These are phyloP conservation scores for Colinus virginianus DNA, from an alignment of 2,113 vertebrate species.

Conservation along the genomic window DNA sequence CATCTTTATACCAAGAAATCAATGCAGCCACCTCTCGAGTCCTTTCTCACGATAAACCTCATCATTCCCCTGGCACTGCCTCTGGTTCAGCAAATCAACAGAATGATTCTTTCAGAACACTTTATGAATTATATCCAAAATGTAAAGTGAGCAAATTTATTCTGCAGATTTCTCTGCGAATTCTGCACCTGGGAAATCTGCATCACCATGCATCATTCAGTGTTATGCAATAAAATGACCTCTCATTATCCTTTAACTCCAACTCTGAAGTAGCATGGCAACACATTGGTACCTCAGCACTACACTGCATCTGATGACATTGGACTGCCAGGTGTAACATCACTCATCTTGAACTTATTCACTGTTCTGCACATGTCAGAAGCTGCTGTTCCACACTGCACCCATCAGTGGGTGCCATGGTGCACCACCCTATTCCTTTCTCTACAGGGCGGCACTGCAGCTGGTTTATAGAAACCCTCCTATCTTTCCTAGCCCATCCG, in stretches of 20 bases:
- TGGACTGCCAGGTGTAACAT: neutral
- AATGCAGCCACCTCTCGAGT: neutral
- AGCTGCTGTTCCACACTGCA: neutral
- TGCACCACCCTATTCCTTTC: neutral
- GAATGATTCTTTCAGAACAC: neutral
- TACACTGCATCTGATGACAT: neutral
- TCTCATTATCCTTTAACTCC: neutral
- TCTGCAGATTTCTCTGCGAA: neutral
- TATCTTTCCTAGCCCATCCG: neutral
- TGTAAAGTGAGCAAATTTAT: neutral
- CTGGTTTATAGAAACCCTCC: neutral
- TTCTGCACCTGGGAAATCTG: neutral
- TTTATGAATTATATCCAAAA: neutral
- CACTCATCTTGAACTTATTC: neutral
- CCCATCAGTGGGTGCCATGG: accelerated
- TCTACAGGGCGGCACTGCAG: neutral
- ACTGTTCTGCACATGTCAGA: neutral
- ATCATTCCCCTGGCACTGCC: neutral
- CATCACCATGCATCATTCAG: neutral
- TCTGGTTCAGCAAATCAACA: neutral
- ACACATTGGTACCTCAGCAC: neutral
- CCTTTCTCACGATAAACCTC: neutral
- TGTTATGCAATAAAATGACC: neutral
- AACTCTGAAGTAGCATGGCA: neutral
- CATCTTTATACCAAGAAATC: neutral